These are phyloP conservation scores for Dicranocentrus wangi DNA, from an alignment of 2,888 invertebrate genomes.

Conservation along the genomic window DNA sequence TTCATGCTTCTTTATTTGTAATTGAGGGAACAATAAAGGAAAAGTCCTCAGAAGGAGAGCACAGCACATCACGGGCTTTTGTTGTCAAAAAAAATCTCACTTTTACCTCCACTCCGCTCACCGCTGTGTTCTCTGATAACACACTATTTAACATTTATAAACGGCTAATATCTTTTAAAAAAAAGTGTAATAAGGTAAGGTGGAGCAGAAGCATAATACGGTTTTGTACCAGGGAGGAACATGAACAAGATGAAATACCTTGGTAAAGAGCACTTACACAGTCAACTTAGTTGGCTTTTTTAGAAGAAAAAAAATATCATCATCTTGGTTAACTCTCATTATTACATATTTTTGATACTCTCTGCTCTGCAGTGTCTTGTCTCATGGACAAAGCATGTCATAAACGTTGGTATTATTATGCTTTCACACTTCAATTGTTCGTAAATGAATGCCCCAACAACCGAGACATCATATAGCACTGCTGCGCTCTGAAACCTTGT, in stretches of 20 bases:
- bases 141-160: slow-evolving; percentile 54
- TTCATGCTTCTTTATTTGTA: slow-evolving; percentile 73
- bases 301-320: neutral
- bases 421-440: slow-evolving; percentile 50
- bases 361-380: neutral
- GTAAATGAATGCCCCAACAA: neutral
- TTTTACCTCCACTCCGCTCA: slow-evolving; percentile 29
- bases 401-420: slow-evolving; percentile 20
- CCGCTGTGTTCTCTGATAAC: slow-evolving; percentile 37
- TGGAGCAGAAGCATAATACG: too few species aligned
- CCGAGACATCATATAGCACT: neutral
- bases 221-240: too few species aligned
- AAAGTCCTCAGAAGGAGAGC: slow-evolving; percentile 43
- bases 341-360: slow-evolving; percentile 1
- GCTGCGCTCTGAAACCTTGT: neutral
- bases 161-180: slow-evolving; percentile 35
- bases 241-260: slow-evolving; percentile 14
- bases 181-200: slow-evolving; percentile 24
- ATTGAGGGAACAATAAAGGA: slow-evolving; percentile 61
- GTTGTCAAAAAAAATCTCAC: neutral
- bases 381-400: neutral
- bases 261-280: slow-evolving; percentile 23
- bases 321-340: slow-evolving; percentile 27
- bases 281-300: slow-evolving; percentile 15
- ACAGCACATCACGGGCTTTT: slow-evolving; percentile 8